Evolutionary conservation across 1,140 invertebrate species (phyloP).

Genomic region (Apis cerana): DNA sequence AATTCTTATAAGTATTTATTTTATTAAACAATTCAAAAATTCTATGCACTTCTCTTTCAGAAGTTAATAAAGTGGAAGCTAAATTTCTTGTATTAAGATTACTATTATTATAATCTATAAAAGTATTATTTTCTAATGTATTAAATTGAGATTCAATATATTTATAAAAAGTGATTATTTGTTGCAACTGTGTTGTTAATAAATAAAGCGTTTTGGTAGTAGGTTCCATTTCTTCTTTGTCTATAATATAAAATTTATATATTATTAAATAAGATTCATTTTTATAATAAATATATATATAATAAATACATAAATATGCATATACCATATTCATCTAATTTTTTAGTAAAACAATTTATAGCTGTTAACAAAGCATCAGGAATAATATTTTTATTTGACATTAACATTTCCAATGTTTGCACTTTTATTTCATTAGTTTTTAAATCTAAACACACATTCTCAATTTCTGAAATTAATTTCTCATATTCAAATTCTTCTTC

Average conservation of each 20-base stretch:
- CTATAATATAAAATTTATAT: conserved; percentile 31
- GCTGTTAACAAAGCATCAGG: conserved; percentile 82
- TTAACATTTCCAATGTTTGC: conserved; percentile 87
- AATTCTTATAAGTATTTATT: conserved; percentile 61
- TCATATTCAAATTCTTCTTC: conserved; percentile 82
- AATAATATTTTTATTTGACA: conserved; percentile 83
- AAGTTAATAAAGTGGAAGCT: conserved; percentile 68
- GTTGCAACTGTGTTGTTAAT: conserved; percentile 71
- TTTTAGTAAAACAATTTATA: conserved; percentile 79
- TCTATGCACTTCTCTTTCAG: conserved; percentile 71
- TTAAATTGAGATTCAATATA: conserved; percentile 73
- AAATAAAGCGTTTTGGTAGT: conserved; percentile 69
- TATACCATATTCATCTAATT: conserved; percentile 64
- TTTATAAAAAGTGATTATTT: conserved; percentile 78
- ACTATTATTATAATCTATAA: conserved; percentile 63
- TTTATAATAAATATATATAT: not conserved
- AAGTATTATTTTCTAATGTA: conserved; percentile 70
- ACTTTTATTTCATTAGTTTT: conserved; percentile 88
- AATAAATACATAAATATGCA: conserved; percentile 10
- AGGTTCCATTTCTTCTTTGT: conserved; percentile 70
- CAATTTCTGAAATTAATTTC: conserved; percentile 80
- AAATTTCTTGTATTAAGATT: conserved; percentile 62
- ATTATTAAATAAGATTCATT: not conserved
- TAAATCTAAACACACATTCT: conserved; percentile 84
- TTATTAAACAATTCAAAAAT: conserved; percentile 72